Evolutionary conservation across 2,113 vertebrate species (phyloP), one percentile per base, ranked within the genome.

Genomic region (Parus major): DNA sequence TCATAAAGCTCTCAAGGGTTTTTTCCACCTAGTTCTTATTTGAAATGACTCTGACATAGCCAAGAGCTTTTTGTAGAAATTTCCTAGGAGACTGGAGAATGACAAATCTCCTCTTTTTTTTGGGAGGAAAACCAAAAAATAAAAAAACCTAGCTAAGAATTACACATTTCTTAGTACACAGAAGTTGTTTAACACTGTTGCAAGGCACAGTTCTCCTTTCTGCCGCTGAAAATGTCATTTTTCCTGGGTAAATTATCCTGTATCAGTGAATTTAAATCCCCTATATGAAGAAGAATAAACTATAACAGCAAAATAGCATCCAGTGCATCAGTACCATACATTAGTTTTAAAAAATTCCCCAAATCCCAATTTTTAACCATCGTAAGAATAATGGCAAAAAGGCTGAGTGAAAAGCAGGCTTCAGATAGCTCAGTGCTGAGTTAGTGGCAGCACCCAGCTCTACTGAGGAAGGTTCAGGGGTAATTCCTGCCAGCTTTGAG

Each of bases 1-100:
- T 66, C 64, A 47, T 77, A 70, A 88, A 83, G 42, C 55, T 92
- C 82, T 77, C 15, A 50, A 55, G 82, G 56, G 7, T 15, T 93
- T 95, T 76, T 64, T 42, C 75, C 56, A 41, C 39, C 76, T 73
- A 49, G 59, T 73, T 86, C 59, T 35, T 73, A 86, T 63, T 81
- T 83, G 52, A 94, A 83, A 83, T 77, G 1, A 90, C 55, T 81
- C 50, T 93, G 86, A 78, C 68, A 78, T 46, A 82, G 70, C 50
- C 68, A 90, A 83, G 79, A 88, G 64, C 42, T 90, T 55, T 88
- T 65, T 50, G 50, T 57, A 88, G 89, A 91, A 85, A 94, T 95
- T 91, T 77, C 66, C 71, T 81, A 36, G 55, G 82, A 2, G 5
- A 77, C 70, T 72, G 59, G 33, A 92, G 86, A 90, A 91, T 72